Conservation (phyloP, 2,113 vertebrate genomes). For the Limnothrissa miodon region DNA sequence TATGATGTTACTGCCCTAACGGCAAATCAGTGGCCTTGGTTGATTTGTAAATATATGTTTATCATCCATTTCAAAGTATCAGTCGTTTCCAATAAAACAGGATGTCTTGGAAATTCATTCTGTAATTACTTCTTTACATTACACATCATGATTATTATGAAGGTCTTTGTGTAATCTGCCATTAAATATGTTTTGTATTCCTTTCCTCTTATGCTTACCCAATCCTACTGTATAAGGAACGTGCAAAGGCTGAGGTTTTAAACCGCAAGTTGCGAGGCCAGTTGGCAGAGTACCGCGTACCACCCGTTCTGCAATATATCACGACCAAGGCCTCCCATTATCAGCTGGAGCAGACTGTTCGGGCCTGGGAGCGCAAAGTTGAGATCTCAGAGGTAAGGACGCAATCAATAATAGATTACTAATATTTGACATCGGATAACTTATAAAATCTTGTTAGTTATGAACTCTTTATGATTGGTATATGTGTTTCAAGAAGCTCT, state of each 20-base stretch:
- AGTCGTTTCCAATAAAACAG: neutral
- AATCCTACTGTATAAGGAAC: slow-evolving; percentile 59
- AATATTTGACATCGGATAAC: too few relatives aligned
- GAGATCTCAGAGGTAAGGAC: slow-evolving; percentile 70
- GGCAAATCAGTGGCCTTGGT: neutral
- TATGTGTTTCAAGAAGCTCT: too few relatives aligned
- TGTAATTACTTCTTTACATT: neutral
- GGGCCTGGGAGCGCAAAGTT: slow-evolving; percentile 73
- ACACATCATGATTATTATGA: neutral
- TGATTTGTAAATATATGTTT: neutral
- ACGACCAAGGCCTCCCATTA: slow-evolving; percentile 52
- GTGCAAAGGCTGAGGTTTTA: slow-evolving; percentile 57
- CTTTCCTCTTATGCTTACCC: neutral
- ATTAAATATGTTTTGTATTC: neutral
- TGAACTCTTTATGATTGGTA: too few relatives aligned
- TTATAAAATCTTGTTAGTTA: too few relatives aligned
- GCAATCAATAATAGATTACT: neutral
- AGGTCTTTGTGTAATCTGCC: neutral
- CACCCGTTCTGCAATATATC: slow-evolving; percentile 66
- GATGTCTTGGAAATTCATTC: neutral
- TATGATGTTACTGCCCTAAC: too few relatives aligned
- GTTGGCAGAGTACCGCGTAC: slow-evolving; percentile 60
- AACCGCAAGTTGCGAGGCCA: slow-evolving; percentile 64
- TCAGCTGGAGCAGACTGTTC: slow-evolving; percentile 67
- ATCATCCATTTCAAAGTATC: too few relatives aligned